Evolutionary conservation across 2,113 vertebrate species (phyloP).

Genomic region (Jacana jacana): DNA sequence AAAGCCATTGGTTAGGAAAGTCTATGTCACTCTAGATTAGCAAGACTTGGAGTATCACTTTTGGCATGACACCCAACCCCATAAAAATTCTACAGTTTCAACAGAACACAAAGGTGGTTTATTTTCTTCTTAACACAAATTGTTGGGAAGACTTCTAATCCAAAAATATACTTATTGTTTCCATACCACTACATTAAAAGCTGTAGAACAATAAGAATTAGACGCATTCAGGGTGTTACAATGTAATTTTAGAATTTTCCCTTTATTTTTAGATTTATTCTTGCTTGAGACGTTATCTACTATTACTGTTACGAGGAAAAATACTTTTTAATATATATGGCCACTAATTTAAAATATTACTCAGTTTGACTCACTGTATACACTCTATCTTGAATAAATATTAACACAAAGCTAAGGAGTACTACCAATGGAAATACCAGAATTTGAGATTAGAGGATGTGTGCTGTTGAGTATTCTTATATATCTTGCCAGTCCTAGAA

Average conservation of each 20-base stretch:
- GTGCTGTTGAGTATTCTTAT: neutral
- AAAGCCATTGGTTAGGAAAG: neutral
- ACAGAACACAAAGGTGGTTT: neutral
- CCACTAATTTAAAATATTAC: neutral
- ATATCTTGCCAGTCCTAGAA: neutral
- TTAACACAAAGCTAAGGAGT: neutral
- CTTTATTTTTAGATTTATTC: neutral
- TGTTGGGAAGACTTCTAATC: neutral
- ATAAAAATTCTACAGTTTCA: neutral
- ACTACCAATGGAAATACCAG: neutral
- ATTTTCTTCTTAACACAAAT: neutral
- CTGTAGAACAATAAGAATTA: neutral
- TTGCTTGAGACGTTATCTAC: neutral
- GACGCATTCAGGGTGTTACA: neutral
- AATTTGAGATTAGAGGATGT: neutral
- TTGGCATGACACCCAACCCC: neutral
- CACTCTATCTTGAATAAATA: neutral
- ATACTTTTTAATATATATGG: neutral
- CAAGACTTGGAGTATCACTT: neutral
- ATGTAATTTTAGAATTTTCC: neutral
- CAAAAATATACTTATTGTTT: neutral
- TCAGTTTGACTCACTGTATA: neutral
- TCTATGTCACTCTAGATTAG: neutral
- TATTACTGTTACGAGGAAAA: neutral
- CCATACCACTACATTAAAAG: neutral